phyloP scores from a whole-genome alignment of 2,888 invertebrate species.

The Drosophila merina region DNA sequence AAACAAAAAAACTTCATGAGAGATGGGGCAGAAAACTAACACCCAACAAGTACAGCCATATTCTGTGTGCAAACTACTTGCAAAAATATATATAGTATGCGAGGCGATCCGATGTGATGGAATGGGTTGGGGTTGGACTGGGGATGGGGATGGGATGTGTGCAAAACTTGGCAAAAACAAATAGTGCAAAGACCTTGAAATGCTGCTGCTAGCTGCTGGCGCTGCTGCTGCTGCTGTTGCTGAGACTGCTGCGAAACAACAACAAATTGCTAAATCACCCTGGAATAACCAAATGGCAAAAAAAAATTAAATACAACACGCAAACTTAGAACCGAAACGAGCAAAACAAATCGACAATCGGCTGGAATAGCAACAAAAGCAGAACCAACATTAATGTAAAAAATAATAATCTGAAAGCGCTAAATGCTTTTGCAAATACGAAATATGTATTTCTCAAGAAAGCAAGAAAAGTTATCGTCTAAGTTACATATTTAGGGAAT shows the following conservation, averaged over 20 bases:
- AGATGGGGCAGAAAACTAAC: conserved; percentile 74
- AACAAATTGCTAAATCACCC: conserved; percentile 74
- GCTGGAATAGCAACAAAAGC: conserved; percentile 44
- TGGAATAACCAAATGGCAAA: conserved; percentile 59
- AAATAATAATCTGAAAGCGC: conserved; percentile 59
- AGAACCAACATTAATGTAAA: conserved; percentile 46
- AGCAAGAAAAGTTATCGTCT: too few species aligned
- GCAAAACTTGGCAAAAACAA: conserved; percentile 76
- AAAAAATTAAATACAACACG: conserved; percentile 7
- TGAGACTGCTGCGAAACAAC: conserved; percentile 37
- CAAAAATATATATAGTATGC: conserved; percentile 7
- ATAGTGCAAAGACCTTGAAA: conserved; percentile 75
- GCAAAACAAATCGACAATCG: conserved; percentile 49
- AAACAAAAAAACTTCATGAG: conserved; percentile 65
- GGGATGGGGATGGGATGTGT: conserved; percentile 59
- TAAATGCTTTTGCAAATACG: conserved; percentile 50
- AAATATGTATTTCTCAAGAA: too few species aligned
- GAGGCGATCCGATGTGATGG: not conserved
- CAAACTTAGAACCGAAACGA: not conserved
- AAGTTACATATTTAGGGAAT: too few species aligned
- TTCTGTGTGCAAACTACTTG: conserved; percentile 13
- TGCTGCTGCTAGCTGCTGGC: conserved; percentile 53
- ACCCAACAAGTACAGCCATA: conserved; percentile 39
- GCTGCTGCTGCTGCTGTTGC: conserved; percentile 9
- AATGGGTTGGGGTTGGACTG: not conserved